Conservation (phyloP, 2,888 invertebrate species). For the Patella pellucida region DNA sequence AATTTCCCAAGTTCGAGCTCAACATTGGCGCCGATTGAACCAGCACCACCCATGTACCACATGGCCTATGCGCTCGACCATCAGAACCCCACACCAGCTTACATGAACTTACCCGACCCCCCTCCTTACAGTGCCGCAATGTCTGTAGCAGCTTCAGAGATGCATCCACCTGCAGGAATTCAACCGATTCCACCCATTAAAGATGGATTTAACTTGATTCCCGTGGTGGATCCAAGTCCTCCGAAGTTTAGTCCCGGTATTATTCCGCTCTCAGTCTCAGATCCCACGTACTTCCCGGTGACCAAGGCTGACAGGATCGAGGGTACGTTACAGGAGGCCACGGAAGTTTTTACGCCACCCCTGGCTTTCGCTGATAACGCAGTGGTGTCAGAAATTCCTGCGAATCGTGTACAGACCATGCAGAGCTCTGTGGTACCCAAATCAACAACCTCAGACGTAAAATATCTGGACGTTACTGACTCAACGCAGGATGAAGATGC, state of each 20-base stretch:
- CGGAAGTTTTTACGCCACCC: conserved; percentile 43
- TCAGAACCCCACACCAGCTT: not conserved
- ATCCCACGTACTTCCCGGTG: conserved; percentile 2
- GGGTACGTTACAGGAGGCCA: conserved; percentile 37
- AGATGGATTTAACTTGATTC: not conserved
- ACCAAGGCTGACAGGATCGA: conserved; percentile 16
- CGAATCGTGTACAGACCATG: conserved; percentile 15
- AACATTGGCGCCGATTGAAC: not conserved
- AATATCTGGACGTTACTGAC: not conserved
- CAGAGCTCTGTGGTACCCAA: conserved; percentile 20
- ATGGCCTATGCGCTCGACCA: not conserved
- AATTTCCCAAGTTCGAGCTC: not conserved
- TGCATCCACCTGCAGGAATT: not conserved
- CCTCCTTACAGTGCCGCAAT: conserved; percentile 5
- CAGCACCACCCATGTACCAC: not conserved
- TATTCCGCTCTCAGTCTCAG: conserved; percentile 4
- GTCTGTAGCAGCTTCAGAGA: conserved; percentile 1
- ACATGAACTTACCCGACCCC: not conserved
- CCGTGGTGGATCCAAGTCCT: not conserved
- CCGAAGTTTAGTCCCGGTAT: conserved; percentile 8
- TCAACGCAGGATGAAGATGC: not conserved
- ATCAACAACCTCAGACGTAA: conserved; percentile 2
- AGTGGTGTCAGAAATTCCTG: conserved; percentile 32
- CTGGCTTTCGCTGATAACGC: conserved; percentile 45
- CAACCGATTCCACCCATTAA: not conserved